These are phyloP conservation scores for Oreotrochilus melanogaster DNA, from an alignment of 2,113 vertebrate genomes.

Conservation along the genomic window DNA sequence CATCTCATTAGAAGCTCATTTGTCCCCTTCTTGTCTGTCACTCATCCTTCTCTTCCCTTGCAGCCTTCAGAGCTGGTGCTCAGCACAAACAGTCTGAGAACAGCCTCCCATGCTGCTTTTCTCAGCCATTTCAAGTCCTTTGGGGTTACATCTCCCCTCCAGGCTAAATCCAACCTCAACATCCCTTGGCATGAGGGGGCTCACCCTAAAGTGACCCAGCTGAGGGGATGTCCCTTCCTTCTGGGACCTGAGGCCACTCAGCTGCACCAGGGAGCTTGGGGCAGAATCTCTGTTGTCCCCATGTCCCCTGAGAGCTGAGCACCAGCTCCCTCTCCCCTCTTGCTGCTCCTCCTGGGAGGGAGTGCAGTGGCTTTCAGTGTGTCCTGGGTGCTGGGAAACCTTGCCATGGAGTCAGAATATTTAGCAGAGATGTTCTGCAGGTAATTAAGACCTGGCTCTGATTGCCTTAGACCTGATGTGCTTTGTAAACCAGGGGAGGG, in stretches of 20 bases:
- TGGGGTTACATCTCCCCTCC: neutral
- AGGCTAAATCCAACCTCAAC: neutral
- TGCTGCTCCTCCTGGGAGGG: neutral
- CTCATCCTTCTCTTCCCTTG: neutral
- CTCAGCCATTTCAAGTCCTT: neutral
- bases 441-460: neutral
- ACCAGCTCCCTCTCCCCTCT: no score
- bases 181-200: neutral
- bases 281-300: neutral
- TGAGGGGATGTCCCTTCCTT: neutral
- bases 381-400: no score
- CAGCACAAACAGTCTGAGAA: neutral
- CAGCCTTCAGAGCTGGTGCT: neutral
- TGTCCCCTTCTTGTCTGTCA: neutral
- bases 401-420: accelerated
- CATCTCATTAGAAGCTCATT: conserved; percentile 12
- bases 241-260: neutral
- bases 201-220: accelerated
- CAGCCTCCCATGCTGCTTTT: neutral
- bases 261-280: neutral
- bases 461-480: neutral
- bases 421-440: neutral
- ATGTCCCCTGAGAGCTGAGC: neutral
- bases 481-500: neutral
- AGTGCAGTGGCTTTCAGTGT: neutral